Percentiles rank a stretch among this genome's conserved stretches.
These are phyloP conservation scores for Aphaenogaster rudis DNA, from an alignment of 1,140 invertebrate species.

Conservation along the genomic window DNA sequence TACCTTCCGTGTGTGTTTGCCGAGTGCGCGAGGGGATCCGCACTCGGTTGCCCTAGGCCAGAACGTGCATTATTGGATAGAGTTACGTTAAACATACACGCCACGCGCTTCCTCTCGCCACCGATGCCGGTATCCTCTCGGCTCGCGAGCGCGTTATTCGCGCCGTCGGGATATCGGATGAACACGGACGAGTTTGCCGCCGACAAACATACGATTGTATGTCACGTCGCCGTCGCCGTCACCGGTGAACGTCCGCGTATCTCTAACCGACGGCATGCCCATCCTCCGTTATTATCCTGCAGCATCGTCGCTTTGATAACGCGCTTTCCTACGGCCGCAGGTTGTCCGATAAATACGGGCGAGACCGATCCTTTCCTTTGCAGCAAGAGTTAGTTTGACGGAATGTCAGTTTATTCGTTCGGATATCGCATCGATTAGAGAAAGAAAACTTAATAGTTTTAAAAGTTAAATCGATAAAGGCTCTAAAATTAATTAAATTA, in stretches of 20 bases:
- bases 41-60: slow-evolving; percentile 82
- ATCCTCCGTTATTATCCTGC: not conserved
- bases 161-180: slow-evolving; percentile 61
- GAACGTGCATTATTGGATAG: slow-evolving; percentile 86
- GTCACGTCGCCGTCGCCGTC: slow-evolving; percentile 14
- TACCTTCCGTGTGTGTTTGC: slow-evolving; percentile 75
- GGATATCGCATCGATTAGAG: too few relatives aligned
- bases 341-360: not conserved
- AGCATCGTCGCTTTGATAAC: not conserved
- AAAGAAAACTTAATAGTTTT: too few relatives aligned
- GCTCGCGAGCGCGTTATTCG: slow-evolving; percentile 36
- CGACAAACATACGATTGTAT: slow-evolving; percentile 46
- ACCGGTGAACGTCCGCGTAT: slow-evolving; percentile 17
- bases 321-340: not conserved
- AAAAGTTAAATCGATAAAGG: too few relatives aligned
- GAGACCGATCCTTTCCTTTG: not conserved
- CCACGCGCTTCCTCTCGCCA: slow-evolving; percentile 63
- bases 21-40: slow-evolving; percentile 64
- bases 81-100: slow-evolving; percentile 85
- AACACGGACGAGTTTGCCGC: slow-evolving; percentile 46
- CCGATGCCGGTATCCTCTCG: slow-evolving; percentile 58
- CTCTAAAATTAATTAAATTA: too few relatives aligned
- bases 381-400: not conserved
- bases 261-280: slow-evolving; percentile 47
- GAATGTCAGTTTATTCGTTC: not conserved